These are phyloP conservation scores for Buphagus erythrorhynchus DNA, from an alignment of 2,797 vertebrate species.

Conservation along the genomic window DNA sequence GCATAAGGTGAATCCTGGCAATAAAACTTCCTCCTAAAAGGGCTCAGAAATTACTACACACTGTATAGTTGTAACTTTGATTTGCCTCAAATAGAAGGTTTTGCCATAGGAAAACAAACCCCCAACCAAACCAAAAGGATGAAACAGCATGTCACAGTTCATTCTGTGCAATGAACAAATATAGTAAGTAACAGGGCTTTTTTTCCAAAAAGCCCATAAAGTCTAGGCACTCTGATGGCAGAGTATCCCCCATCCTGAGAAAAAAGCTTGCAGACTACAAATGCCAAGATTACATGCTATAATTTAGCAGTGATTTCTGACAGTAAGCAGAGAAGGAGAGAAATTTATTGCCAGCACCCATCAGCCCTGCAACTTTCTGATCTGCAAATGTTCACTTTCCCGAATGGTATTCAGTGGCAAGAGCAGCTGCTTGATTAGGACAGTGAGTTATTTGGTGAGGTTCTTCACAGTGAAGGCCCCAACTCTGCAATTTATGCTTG, in stretches of 20 bases:
- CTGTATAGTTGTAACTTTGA: neutral
- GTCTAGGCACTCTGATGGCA: neutral
- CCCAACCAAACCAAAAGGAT: neutral
- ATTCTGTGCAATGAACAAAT: neutral
- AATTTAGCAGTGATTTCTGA: neutral
- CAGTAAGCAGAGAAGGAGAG: neutral
- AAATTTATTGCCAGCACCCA: neutral
- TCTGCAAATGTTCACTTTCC: neutral
- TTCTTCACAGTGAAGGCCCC: neutral
- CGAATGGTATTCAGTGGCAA: neutral
- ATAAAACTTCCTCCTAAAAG: neutral
- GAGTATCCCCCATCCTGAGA: neutral
- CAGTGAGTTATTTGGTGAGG: slow-evolving; percentile 34
- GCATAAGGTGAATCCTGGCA: neutral
- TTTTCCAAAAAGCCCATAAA: neutral
- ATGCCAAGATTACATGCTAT: neutral
- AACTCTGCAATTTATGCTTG: neutral
- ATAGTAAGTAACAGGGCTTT: neutral
- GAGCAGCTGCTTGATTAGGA: slow-evolving; percentile 20
- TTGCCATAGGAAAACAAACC: neutral
- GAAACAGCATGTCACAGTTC: neutral
- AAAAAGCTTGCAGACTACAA: neutral
- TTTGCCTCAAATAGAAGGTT: neutral
- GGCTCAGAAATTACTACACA: neutral
- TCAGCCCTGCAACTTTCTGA: neutral